These are phyloP conservation scores for Malurus alboscapulatus DNA, from an alignment of 2,113 vertebrate species.

Conservation along the genomic window DNA sequence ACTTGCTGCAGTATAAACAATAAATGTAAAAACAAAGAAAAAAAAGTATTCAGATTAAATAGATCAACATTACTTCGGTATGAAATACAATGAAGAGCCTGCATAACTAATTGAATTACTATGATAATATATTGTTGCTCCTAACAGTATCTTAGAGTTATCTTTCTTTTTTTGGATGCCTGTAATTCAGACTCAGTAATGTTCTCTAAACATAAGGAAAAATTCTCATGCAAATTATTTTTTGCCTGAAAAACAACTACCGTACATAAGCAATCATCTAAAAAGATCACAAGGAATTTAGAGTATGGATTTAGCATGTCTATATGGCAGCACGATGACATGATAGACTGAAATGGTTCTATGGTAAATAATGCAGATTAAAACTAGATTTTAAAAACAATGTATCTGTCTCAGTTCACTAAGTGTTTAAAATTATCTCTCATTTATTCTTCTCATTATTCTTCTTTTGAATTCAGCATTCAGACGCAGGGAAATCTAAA, in stretches of 20 bases:
- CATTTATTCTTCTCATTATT: not conserved
- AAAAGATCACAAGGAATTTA: not conserved
- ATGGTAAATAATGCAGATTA: conserved; percentile 1
- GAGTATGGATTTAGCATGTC: not conserved
- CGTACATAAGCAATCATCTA: not conserved
- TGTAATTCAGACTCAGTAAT: not conserved
- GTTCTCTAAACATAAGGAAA: not conserved
- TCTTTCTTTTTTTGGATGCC: not conserved
- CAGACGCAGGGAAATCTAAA: not conserved
- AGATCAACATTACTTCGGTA: not conserved
- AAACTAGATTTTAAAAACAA: conserved; percentile 22
- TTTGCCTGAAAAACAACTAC: not conserved
- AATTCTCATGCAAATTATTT: not conserved
- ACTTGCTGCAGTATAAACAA: not conserved
- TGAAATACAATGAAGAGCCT: not conserved
- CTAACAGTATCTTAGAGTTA: not conserved
- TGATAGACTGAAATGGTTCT: not conserved
- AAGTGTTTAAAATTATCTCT: conserved; percentile 10
- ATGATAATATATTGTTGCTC: not conserved
- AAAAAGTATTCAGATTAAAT: not conserved
- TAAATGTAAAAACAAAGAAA: not conserved
- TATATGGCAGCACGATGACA: not conserved
- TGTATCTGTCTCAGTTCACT: not conserved
- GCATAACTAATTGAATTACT: not conserved
- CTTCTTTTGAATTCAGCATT: not conserved